Conservation (phyloP, 2,113 vertebrate genomes). For the Sorex araneus region DNA sequence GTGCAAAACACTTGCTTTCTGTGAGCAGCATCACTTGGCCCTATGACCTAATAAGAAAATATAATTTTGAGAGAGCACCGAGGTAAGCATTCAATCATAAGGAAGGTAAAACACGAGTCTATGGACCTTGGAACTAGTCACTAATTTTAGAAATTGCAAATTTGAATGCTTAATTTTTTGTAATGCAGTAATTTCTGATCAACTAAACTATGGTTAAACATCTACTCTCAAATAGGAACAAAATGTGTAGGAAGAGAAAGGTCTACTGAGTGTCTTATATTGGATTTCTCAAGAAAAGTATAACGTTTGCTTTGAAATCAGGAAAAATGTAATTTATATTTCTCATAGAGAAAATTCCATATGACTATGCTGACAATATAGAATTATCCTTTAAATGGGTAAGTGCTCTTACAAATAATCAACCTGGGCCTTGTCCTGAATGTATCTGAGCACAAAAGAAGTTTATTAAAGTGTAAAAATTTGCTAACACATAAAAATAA, state of each 20-base stretch:
- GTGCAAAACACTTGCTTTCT: background rate
- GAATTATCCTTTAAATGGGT: background rate
- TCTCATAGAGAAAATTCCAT: background rate
- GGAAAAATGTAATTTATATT: constrained; percentile 13
- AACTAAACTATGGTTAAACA: background rate
- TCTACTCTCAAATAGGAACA: background rate
- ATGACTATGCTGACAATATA: background rate
- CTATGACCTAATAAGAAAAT: constrained; percentile 55
- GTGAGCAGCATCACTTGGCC: constrained; percentile 32
- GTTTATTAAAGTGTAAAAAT: constrained; percentile 40
- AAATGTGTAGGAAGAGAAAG: background rate
- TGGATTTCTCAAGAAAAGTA: background rate
- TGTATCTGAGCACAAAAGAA: background rate
- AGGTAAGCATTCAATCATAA: constrained; percentile 56
- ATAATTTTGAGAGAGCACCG: constrained; percentile 44
- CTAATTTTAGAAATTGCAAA: constrained; percentile 44
- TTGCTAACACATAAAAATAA: constrained; percentile 14
- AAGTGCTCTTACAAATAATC: background rate
- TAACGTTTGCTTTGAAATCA: background rate
- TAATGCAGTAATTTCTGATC: background rate
- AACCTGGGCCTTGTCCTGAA: background rate
- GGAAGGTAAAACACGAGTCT: constrained; percentile 41
- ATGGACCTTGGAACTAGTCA: background rate
- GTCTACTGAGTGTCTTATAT: background rate
- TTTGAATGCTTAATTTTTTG: background rate